Conservation (phyloP, 2,888 invertebrate species). For the Pseudoips prasinana region DNA sequence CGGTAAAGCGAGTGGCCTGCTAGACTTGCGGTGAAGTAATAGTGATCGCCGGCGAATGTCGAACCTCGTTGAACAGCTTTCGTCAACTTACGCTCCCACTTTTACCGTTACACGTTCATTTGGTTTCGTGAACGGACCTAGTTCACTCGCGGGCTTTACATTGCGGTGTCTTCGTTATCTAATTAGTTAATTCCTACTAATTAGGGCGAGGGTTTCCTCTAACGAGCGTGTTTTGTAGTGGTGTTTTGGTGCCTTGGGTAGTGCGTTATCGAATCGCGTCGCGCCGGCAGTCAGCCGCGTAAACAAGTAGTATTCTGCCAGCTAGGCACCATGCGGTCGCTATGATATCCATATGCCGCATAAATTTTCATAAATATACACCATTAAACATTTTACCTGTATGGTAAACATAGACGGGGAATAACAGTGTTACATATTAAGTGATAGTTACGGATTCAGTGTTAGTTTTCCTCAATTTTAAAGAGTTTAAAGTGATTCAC, state of each 20-base stretch:
- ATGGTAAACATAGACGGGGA: conserved; percentile 20
- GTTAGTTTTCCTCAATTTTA: conserved; percentile 32
- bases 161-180: conserved; percentile 47
- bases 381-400: conserved; percentile 28
- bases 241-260: conserved; percentile 28
- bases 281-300: conserved; percentile 47
- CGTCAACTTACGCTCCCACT: conserved; percentile 70
- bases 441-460: conserved; percentile 39
- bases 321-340: conserved; percentile 78
- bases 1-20: conserved; percentile 44
- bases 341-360: conserved; percentile 64
- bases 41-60: conserved; percentile 54
- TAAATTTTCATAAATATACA: conserved; percentile 40
- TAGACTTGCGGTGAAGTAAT: conserved; percentile 67
- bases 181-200: conserved; percentile 47
- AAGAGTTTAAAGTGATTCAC: conserved; percentile 43
- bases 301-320: conserved; percentile 70
- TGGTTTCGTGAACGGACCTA: conserved; percentile 66
- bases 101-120: conserved; percentile 81
- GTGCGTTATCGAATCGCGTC: conserved; percentile 37
- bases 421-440: conserved; percentile 34
- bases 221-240: conserved; percentile 39
- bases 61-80: conserved; percentile 72
- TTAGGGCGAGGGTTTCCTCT: conserved; percentile 50
- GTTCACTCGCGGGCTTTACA: conserved; percentile 53